A percentile compares a stretch with the other conserved stretches of the same genome.
Conservation (phyloP, 1,140 invertebrate genomes). For the Bathynomus jamesi region DNA sequence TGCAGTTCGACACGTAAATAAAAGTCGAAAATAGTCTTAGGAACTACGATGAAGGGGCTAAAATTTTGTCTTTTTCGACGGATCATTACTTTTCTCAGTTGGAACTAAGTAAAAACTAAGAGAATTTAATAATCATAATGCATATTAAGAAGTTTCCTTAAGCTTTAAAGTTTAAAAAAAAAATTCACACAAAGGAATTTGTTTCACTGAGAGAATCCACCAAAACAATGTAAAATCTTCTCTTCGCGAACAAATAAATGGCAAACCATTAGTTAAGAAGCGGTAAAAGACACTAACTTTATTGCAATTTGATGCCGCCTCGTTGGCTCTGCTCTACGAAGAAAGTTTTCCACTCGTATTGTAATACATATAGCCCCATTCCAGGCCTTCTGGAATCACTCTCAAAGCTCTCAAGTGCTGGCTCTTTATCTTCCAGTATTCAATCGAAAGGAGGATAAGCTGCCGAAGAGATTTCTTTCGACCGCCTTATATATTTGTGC, state of each 20-base stretch:
- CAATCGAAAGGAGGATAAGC: background rate
- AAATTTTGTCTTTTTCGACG: background rate
- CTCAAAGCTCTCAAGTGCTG: background rate
- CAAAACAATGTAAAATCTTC: background rate
- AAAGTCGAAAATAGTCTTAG: conserved; percentile 7
- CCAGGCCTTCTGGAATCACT: background rate
- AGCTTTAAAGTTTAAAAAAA: no score
- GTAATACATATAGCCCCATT: conserved; percentile 31
- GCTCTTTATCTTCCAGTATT: background rate
- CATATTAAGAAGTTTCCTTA: background rate
- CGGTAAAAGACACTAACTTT: conserved; percentile 26
- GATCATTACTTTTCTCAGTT: background rate
- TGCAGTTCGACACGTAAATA: conserved; percentile 11
- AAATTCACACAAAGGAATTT: no score
- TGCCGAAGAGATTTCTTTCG: background rate
- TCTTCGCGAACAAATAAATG: background rate
- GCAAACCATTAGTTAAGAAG: background rate
- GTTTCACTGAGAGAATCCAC: background rate
- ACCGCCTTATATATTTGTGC: background rate
- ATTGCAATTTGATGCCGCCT: conserved; percentile 26
- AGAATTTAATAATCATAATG: no score
- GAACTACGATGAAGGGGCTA: background rate
- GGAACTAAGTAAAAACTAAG: background rate
- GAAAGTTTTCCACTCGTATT: conserved; percentile 28
- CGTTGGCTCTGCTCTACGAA: conserved; percentile 17